Evolutionary conservation across 2,113 vertebrate species (phyloP).

Genomic region (Cacatua alba): DNA sequence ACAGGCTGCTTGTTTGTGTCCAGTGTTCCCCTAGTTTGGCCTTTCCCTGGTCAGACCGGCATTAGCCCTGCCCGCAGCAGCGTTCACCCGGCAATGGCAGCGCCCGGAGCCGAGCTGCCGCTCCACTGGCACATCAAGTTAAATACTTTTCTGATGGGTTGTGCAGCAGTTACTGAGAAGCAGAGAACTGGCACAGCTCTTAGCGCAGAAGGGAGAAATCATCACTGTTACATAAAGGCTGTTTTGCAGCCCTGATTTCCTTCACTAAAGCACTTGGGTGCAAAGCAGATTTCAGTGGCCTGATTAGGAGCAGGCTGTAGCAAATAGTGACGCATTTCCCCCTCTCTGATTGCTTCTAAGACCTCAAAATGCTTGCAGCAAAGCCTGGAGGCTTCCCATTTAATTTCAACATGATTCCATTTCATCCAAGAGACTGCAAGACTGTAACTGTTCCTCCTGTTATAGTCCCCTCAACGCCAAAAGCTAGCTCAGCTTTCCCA

Average conservation of each 20-base stretch:
- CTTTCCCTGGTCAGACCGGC: neutral
- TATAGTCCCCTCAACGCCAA: neutral
- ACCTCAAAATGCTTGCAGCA: neutral
- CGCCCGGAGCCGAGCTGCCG: rapidly evolving
- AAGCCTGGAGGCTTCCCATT: neutral
- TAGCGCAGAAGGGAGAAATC: neutral
- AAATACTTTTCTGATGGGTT: neutral
- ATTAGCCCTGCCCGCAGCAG: neutral
- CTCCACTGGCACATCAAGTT: rapidly evolving
- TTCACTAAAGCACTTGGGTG: neutral
- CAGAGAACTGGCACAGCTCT: neutral
- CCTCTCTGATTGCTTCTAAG: neutral
- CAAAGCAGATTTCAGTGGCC: slow-evolving; percentile 34
- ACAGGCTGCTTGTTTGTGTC: neutral
- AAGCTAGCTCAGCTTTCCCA: neutral
- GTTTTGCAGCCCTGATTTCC: slow-evolving; percentile 34
- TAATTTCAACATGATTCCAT: neutral
- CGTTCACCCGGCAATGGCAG: neutral
- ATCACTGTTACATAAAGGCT: slow-evolving; percentile 23
- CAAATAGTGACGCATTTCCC: neutral
- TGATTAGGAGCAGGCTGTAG: slow-evolving; percentile 20
- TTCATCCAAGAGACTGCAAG: neutral
- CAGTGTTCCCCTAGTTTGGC: rapidly evolving
- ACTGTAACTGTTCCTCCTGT: neutral
- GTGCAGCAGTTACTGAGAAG: neutral